These are phyloP conservation scores for Polypedilum pembai DNA, from an alignment of 1,140 invertebrate species.

Conservation along the genomic window DNA sequence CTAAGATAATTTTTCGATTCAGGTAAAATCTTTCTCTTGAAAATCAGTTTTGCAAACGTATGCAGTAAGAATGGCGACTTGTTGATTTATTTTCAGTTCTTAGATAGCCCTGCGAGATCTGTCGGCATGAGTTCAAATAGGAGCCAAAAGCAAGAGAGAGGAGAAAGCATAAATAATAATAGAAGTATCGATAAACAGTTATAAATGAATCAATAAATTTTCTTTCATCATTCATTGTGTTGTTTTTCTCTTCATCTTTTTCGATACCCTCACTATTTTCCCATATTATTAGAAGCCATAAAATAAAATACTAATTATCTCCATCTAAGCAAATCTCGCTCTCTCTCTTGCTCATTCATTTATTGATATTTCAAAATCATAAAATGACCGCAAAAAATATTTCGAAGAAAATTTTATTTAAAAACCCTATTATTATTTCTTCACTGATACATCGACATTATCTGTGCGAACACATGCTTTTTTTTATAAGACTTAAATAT, in stretches of 20 bases:
- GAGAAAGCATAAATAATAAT: neutral
- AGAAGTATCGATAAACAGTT: neutral
- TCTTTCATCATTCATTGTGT: neutral
- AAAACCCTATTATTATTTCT: no score
- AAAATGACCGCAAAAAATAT: slow-evolving; percentile 9
- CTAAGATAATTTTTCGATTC: neutral
- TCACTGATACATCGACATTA: no score
- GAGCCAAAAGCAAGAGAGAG: neutral
- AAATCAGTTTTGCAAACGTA: neutral
- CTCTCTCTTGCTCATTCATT: no score
- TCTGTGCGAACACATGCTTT: no score
- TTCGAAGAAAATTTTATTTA: neutral
- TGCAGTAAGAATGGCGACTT: neutral
- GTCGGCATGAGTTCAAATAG: neutral
- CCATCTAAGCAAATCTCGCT: neutral
- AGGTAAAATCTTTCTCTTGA: neutral
- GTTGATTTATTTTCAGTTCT: neutral
- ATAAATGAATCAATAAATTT: slow-evolving; percentile 20
- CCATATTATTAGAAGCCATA: slow-evolving; percentile 13
- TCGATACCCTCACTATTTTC: neutral
- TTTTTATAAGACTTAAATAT: no score
- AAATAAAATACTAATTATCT: slow-evolving; percentile 14
- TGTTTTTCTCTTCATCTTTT: neutral
- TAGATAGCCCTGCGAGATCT: neutral
- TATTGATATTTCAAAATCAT: neutral